A percentile compares a stretch with the other conserved stretches of the same genome.
Conservation (phyloP, 2,888 invertebrate genomes). For the Hypomecis punctinalis region DNA sequence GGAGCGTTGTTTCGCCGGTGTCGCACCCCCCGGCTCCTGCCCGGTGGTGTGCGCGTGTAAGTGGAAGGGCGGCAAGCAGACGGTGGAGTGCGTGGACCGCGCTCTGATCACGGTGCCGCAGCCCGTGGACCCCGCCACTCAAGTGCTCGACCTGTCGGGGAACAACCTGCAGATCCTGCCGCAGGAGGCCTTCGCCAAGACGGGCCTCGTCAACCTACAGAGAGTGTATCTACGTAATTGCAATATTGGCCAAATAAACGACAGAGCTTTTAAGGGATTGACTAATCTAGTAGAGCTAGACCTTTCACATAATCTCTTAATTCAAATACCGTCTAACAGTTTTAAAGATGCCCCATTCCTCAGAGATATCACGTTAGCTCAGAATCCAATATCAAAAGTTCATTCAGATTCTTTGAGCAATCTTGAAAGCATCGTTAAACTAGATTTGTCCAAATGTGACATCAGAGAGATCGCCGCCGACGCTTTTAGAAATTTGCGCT, state of each 20-base stretch:
- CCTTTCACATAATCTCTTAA: conserved; percentile 93
- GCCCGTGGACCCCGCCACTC: conserved; percentile 94
- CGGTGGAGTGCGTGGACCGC: conserved; percentile 95
- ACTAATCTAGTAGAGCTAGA: conserved; percentile 96
- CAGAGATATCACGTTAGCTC: conserved; percentile 91
- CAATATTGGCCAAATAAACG: conserved; percentile 93
- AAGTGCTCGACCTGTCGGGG: conserved; percentile 95
- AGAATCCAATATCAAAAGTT: conserved; percentile 93
- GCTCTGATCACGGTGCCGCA: conserved; percentile 93
- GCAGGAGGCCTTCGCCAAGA: conserved; percentile 92
- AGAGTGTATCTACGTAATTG: conserved; percentile 93
- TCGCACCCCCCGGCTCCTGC: conserved; percentile 86
- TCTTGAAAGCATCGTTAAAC: conserved; percentile 90
- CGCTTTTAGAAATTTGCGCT: conserved; percentile 90
- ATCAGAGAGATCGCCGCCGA: conserved; percentile 90
- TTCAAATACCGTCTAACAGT: conserved; percentile 91
- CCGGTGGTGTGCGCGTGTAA: conserved; percentile 94
- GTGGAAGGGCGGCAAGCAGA: conserved; percentile 97
- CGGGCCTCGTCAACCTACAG: conserved; percentile 94
- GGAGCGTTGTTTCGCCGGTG: conserved; percentile 71
- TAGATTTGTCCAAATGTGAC: conserved; percentile 93
- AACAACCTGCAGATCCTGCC: conserved; percentile 94
- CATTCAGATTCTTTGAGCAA: conserved; percentile 90
- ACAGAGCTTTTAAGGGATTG: conserved; percentile 92
- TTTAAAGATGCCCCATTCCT: conserved; percentile 92